phyloP scores from a whole-genome alignment of 2,797 vertebrate genomes.

The Acanthornis magna region DNA sequence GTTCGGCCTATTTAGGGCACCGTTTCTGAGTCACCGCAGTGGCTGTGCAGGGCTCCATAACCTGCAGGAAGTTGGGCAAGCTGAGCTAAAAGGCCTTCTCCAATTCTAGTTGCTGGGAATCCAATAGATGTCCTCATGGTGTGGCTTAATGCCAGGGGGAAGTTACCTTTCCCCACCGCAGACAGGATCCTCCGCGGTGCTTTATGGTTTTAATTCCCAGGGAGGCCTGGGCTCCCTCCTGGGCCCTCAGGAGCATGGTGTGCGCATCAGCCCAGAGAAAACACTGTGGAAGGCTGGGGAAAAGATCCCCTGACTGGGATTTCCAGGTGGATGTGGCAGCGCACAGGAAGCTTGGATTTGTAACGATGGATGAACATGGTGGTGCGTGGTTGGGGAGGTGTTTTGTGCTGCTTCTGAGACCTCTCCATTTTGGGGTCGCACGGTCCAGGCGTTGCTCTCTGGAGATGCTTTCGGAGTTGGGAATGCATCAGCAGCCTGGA shows the following conservation, averaged over 20 bases:
- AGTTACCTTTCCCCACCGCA: not conserved
- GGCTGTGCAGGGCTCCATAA: not conserved
- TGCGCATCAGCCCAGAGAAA: not conserved
- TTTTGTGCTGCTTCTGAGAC: not conserved
- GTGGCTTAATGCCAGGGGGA: not conserved
- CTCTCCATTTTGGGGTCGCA: not conserved
- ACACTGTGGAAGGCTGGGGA: not conserved
- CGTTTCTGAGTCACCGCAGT: not conserved
- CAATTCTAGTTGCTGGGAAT: not conserved
- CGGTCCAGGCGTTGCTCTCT: not conserved
- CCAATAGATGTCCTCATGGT: not conserved
- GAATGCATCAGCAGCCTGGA: not conserved
- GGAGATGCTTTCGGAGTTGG: not conserved
- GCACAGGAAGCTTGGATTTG: not conserved
- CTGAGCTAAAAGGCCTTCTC: not conserved
- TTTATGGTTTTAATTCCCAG: not conserved
- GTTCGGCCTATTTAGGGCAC: not conserved
- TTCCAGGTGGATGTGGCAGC: not conserved
- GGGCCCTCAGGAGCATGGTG: not conserved
- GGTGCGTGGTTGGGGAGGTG: rapidly evolving
- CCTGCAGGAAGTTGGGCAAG: not conserved
- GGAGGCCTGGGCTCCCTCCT: not conserved
- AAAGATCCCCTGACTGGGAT: not conserved
- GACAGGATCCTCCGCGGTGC: not conserved
- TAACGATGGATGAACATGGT: not conserved